Conservation (phyloP, 2,113 vertebrate genomes). For the Urocynchramus pylzowi region DNA sequence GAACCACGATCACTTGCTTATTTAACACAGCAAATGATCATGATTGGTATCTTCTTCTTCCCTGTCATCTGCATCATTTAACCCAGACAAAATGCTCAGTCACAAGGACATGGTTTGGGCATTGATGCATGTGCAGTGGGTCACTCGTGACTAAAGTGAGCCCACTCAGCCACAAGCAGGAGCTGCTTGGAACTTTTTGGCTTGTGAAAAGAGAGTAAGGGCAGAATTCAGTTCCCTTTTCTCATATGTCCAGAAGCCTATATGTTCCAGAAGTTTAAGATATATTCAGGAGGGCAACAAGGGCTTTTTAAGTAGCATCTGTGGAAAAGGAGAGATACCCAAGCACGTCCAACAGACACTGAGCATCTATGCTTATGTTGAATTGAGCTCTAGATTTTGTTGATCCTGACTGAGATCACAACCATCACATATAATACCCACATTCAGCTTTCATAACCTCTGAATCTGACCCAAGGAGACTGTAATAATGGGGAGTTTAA, state of each 20-base stretch:
- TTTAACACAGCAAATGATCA: neutral
- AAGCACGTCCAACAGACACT: neutral
- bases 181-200: neutral
- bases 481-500: neutral
- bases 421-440: neutral
- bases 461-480: neutral
- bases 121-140: neutral
- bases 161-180: neutral
- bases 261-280: neutral
- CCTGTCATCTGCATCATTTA: neutral
- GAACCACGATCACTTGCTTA: neutral
- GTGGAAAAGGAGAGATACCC: neutral
- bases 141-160: neutral
- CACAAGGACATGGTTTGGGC: neutral
- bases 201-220: neutral
- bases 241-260: neutral
- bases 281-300: neutral
- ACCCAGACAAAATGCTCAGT: neutral
- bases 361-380: neutral
- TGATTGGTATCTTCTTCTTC: neutral
- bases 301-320: neutral
- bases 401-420: neutral
- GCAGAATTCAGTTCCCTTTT: neutral
- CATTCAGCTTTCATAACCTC: neutral
- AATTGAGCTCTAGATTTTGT: neutral